These are phyloP conservation scores for Lordiphosa mommai DNA, from an alignment of 1,140 invertebrate species.

Conservation along the genomic window DNA sequence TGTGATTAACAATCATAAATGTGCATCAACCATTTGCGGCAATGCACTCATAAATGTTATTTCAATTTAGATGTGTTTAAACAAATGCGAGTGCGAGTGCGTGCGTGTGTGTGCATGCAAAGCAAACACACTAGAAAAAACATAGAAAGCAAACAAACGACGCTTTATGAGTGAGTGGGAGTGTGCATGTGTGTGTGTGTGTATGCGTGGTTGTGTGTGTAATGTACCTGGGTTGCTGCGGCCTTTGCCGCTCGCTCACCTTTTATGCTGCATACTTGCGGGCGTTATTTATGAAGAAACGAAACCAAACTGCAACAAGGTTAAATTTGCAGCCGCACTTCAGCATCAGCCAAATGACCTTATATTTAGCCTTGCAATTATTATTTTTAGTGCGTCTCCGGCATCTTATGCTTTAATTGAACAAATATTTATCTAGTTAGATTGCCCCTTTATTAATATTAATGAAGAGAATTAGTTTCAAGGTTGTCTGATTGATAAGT, in stretches of 20 bases:
- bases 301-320: slow-evolving; percentile 26
- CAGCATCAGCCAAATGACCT: slow-evolving; percentile 32
- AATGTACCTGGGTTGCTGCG: background rate
- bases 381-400: slow-evolving; percentile 39
- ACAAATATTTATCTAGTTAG: slow-evolving; percentile 46
- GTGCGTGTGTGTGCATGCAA: slow-evolving; percentile 15
- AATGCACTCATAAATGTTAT: slow-evolving; percentile 21
- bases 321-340: background rate
- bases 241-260: slow-evolving; percentile 2
- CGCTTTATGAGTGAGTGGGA: too few species aligned
- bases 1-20: background rate
- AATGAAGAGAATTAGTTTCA: background rate
- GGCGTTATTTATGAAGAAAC: slow-evolving; percentile 51
- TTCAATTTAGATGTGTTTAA: slow-evolving; percentile 8
- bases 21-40: background rate
- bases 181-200: too few species aligned
- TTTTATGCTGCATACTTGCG: slow-evolving; percentile 37
- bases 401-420: slow-evolving; percentile 27
- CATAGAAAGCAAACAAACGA: slow-evolving; percentile 40
- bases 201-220: background rate
- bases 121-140: slow-evolving; percentile 48
- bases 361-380: slow-evolving; percentile 50
- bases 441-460: slow-evolving; percentile 23
- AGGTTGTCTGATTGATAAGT: too few species aligned
- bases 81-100: slow-evolving; percentile 11